These are phyloP conservation scores for Rotaria magnacalcarata DNA, from an alignment of 2,888 invertebrate genomes.

Conservation along the genomic window DNA sequence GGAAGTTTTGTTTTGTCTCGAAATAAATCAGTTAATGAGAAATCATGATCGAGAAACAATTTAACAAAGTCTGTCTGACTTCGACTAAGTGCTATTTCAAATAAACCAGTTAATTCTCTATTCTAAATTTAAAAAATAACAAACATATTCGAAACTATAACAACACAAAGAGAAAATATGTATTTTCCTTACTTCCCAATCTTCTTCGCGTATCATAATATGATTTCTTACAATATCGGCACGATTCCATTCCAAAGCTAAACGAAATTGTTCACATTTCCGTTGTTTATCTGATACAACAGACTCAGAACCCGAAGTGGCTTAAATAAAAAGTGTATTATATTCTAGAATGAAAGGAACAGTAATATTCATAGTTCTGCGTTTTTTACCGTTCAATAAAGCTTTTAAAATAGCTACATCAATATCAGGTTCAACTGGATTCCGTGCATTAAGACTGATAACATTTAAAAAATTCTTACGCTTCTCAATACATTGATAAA, in stretches of 20 bases:
- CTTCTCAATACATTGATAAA: not conserved
- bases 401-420: constrained; percentile 58
- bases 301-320: not conserved
- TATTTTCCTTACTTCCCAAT: constrained; percentile 52
- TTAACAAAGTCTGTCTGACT: constrained; percentile 57
- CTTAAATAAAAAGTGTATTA: not conserved
- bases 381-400: constrained; percentile 52
- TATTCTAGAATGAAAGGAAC: too few species aligned
- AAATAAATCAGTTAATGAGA: constrained; percentile 55
- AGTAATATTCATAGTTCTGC: not conserved
- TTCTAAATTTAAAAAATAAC: constrained; percentile 47
- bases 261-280: constrained; percentile 55
- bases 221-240: constrained; percentile 59
- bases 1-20: not conserved
- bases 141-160: not conserved
- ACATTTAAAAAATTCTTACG: not conserved
- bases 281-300: constrained; percentile 51
- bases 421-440: constrained; percentile 50
- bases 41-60: constrained; percentile 57
- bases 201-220: constrained; percentile 57
- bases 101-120: constrained; percentile 51
- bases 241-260: constrained; percentile 59
- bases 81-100: constrained; percentile 55
- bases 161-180: not conserved
- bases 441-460: not conserved